Percentiles rank a stretch among this genome's conserved stretches.
Evolutionary conservation across 2,113 vertebrate genomes (phyloP).

Genomic region (Scartelaos histophorus): DNA sequence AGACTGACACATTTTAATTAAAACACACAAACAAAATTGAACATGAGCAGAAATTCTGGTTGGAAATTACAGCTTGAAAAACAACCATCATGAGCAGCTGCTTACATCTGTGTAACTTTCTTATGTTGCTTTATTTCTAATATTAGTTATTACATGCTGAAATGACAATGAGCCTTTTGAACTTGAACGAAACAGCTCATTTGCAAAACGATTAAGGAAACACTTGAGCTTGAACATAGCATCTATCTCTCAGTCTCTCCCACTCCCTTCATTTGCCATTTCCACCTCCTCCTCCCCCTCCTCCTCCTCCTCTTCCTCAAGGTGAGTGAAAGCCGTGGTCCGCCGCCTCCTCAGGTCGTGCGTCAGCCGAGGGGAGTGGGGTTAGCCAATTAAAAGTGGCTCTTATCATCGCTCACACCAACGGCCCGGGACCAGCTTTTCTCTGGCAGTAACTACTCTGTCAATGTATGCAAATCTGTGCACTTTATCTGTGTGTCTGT

Average conservation of each 20-base stretch:
- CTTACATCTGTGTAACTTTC: neutral
- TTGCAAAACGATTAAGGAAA: neutral
- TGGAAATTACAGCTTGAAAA: too few relatives aligned
- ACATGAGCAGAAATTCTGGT: too few relatives aligned
- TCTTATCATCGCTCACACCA: slow-evolving; percentile 67
- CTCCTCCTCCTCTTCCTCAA: slow-evolving; percentile 36
- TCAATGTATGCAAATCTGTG: slow-evolving; percentile 66
- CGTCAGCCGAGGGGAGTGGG: slow-evolving; percentile 17
- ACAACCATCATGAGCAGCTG: too few relatives aligned
- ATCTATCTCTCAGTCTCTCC: slow-evolving; percentile 20
- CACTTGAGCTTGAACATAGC: neutral
- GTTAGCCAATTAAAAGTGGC: slow-evolving; percentile 60
- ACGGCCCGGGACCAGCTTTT: slow-evolving; percentile 53
- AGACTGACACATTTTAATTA: too few relatives aligned
- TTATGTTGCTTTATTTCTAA: neutral
- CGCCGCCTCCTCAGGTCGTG: slow-evolving; percentile 24
- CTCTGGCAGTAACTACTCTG: slow-evolving; percentile 58
- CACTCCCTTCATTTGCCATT: slow-evolving; percentile 24
- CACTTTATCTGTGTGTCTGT: slow-evolving; percentile 20
- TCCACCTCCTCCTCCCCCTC: slow-evolving; percentile 30
- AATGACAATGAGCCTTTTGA: neutral
- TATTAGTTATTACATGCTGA: neutral
- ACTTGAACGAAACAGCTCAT: neutral
- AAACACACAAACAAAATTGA: too few relatives aligned
- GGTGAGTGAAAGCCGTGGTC: slow-evolving; percentile 47